These are phyloP conservation scores for Drosophila sturtevanti DNA, from an alignment of 1,140 invertebrate genomes.

Conservation along the genomic window DNA sequence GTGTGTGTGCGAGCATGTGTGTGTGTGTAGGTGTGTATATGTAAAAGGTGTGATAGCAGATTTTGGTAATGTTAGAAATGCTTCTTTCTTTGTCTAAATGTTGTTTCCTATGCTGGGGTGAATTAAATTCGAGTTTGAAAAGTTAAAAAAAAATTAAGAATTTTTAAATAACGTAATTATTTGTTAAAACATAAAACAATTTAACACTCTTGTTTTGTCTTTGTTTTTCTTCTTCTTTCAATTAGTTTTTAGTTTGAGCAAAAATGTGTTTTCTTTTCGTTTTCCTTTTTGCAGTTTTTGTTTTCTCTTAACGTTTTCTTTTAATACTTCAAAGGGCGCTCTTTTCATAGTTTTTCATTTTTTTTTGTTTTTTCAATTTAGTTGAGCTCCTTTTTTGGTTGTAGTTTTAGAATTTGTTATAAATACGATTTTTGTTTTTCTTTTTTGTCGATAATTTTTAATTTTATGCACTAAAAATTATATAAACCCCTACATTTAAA, in stretches of 20 bases:
- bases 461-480: slow-evolving; percentile 76
- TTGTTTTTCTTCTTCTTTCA: slow-evolving; percentile 13
- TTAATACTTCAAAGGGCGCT: slow-evolving; percentile 9
- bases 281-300: neutral
- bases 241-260: slow-evolving; percentile 39
- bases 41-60: neutral
- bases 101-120: slow-evolving; percentile 54
- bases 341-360: neutral
- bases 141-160: slow-evolving; percentile 51
- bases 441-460: slow-evolving; percentile 42
- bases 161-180: slow-evolving; percentile 20
- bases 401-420: slow-evolving; percentile 38
- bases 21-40: slow-evolving; percentile 29
- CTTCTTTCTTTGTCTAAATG: slow-evolving; percentile 40
- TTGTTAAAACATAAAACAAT: neutral
- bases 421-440: slow-evolving; percentile 44
- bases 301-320: neutral
- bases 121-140: slow-evolving; percentile 73
- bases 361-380: slow-evolving; percentile 24
- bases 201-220: slow-evolving; percentile 42
- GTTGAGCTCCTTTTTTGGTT: slow-evolving; percentile 26
- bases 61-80: slow-evolving; percentile 31
- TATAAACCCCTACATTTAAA: slow-evolving; percentile 81
- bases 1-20: too few species aligned
- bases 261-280: slow-evolving; percentile 17